Percentiles rank a stretch among this genome's conserved stretches.
Evolutionary conservation across 2,888 invertebrate species (phyloP).

Genomic region (Tuberolachnus salignus): DNA sequence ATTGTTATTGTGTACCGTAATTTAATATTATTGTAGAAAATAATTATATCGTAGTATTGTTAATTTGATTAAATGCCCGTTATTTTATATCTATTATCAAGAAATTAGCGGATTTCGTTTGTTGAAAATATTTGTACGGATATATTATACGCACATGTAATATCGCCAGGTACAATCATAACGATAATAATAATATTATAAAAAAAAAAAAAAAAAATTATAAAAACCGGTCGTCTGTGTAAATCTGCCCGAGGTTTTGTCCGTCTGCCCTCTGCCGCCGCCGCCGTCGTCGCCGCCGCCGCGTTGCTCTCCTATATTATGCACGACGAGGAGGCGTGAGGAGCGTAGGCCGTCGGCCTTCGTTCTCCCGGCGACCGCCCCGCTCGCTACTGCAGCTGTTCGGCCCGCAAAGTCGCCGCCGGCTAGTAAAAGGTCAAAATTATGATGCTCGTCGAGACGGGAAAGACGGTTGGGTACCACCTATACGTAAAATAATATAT

Average conservation of each 20-base stretch:
- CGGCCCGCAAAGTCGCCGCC: slow-evolving; percentile 18
- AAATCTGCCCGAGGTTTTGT: slow-evolving; percentile 46
- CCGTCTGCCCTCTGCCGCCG: not conserved
- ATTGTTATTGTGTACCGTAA: no score
- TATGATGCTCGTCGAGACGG: not conserved
- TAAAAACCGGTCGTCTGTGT: slow-evolving; percentile 38
- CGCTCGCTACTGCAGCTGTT: slow-evolving; percentile 45
- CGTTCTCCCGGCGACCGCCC: slow-evolving; percentile 20
- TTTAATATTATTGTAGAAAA: no score
- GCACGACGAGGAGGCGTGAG: slow-evolving; percentile 40
- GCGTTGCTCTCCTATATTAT: slow-evolving; percentile 10
- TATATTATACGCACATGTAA: no score
- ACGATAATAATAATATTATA: slow-evolving; percentile 27
- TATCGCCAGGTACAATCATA: slow-evolving; percentile 12
- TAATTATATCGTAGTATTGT: no score
- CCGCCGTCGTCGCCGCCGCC: no score
- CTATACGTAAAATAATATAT: no score
- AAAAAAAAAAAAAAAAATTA: no score
- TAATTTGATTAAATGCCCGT: no score
- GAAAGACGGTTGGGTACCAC: not conserved
- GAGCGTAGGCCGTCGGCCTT: slow-evolving; percentile 52
- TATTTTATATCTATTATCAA: no score
- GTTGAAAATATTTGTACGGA: no score
- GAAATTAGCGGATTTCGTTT: no score
- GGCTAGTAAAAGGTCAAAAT: slow-evolving; percentile 41